phyloP scores from a whole-genome alignment of 2,888 invertebrate genomes.

The Phortica okadai region DNA sequence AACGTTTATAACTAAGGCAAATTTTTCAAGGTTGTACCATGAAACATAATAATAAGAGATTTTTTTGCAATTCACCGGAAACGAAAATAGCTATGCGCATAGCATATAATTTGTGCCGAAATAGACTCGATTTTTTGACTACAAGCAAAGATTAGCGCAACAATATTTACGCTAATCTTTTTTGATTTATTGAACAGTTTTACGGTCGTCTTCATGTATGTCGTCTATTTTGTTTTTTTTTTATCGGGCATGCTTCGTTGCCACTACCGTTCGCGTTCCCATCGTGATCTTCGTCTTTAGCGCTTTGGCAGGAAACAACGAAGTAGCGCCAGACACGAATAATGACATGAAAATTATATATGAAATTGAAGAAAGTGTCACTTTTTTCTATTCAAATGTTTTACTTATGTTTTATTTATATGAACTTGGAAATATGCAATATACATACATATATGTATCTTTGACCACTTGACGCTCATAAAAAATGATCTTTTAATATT shows the following conservation, averaged over 20 bases:
- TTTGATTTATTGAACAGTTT: constrained; percentile 15
- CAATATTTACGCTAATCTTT: constrained; percentile 17
- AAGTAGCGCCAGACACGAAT: constrained; percentile 14
- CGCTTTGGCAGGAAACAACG: not conserved
- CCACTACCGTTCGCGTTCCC: not conserved
- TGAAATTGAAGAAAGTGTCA: not conserved
- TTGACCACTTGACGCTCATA: constrained; percentile 63
- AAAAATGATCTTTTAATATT: constrained; percentile 48
- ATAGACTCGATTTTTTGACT: not conserved
- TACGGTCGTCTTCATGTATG: not conserved
- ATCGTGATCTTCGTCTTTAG: no score
- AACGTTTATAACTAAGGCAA: not conserved
- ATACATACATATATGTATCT: not conserved
- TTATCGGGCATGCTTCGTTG: not conserved
- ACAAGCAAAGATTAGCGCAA: constrained; percentile 3
- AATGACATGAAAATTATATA: not conserved
- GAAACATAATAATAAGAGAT: not conserved
- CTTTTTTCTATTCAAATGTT: not conserved
- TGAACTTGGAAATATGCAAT: not conserved
- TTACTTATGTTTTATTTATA: not conserved
- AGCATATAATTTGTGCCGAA: not conserved
- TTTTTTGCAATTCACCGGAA: constrained; percentile 28
- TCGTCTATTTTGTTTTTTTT: not conserved
- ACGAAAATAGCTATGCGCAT: not conserved
- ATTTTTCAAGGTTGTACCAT: not conserved